phyloP scores from a whole-genome alignment of 2,113 vertebrate genomes.

The Marmota monax region DNA sequence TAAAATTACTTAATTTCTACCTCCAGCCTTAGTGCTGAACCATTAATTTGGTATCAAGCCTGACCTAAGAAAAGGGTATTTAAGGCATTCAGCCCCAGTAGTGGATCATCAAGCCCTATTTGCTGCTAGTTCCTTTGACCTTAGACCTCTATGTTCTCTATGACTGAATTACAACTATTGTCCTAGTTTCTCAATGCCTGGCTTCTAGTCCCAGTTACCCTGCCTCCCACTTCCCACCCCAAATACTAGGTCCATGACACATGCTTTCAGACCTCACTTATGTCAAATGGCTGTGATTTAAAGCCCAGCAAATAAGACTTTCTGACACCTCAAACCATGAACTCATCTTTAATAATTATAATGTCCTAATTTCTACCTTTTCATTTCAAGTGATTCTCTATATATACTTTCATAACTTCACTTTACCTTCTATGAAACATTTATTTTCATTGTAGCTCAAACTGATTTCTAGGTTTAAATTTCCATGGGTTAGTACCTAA shows the following conservation, averaged over 20 bases:
- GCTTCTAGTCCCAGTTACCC: not conserved
- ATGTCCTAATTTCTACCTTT: constrained; percentile 36
- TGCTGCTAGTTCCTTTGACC: constrained; percentile 9
- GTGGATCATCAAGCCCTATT: constrained; percentile 25
- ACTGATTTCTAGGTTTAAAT: constrained; percentile 16
- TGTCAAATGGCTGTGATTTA: constrained; percentile 42
- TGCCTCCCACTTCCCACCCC: not conserved
- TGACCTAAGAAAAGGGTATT: not conserved
- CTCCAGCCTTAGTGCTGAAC: not conserved
- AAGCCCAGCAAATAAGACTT: not conserved
- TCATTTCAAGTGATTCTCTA: constrained; percentile 35
- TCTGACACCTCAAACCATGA: not conserved
- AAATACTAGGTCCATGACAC: not conserved
- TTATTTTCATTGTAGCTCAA: constrained; percentile 16
- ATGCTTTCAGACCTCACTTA: not conserved
- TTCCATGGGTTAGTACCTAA: not conserved
- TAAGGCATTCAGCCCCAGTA: not conserved
- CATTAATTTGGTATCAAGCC: not conserved
- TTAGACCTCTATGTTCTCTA: not conserved
- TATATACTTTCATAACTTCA: not conserved
- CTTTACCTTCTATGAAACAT: not conserved
- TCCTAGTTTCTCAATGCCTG: not conserved
- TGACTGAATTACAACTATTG: constrained; percentile 40
- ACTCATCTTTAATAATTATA: not conserved
- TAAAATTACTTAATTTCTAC: not conserved